These are phyloP conservation scores for Drosophila fulvimacula DNA, from an alignment of 2,888 invertebrate species.

Conservation along the genomic window DNA sequence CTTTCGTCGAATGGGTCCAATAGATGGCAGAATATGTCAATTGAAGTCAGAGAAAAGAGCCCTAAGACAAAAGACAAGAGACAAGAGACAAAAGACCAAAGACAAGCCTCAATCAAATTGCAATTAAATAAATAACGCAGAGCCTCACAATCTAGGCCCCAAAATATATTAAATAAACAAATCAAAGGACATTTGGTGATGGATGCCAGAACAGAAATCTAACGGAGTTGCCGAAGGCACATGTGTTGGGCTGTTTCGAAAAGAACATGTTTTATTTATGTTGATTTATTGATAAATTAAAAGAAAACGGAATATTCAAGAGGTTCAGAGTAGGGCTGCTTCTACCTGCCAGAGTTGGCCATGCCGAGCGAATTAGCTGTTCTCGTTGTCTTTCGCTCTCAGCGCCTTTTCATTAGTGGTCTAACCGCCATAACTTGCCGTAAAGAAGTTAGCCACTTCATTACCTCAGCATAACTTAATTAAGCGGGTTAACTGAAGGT, in stretches of 20 bases:
- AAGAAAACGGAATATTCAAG: conserved; percentile 25
- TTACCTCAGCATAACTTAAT: conserved; percentile 70
- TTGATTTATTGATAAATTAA: conserved; percentile 25
- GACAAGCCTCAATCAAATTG: conserved; percentile 66
- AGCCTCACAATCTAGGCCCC: conserved; percentile 31
- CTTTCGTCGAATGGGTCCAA: conserved; percentile 1
- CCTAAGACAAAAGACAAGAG: conserved; percentile 12
- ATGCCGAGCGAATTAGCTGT: not conserved
- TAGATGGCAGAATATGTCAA: conserved; percentile 19
- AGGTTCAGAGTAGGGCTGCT: not conserved
- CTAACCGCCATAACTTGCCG: conserved; percentile 54
- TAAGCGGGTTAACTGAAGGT: conserved; percentile 36
- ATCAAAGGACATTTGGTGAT: conserved; percentile 55
- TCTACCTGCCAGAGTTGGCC: not conserved
- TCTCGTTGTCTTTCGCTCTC: not conserved
- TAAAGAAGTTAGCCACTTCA: conserved; percentile 70
- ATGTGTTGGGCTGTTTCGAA: conserved; percentile 17
- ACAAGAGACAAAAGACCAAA: conserved; percentile 29
- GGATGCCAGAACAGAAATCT: conserved; percentile 36
- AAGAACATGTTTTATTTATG: not conserved
- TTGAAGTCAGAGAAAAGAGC: conserved; percentile 27
- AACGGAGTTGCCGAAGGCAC: not conserved
- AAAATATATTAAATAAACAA: conserved; percentile 64
- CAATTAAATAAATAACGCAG: conserved; percentile 67
- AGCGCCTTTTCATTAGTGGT: conserved; percentile 18